Evolutionary conservation across 2,113 vertebrate genomes (phyloP).

Genomic region (Saccopteryx leptura): DNA sequence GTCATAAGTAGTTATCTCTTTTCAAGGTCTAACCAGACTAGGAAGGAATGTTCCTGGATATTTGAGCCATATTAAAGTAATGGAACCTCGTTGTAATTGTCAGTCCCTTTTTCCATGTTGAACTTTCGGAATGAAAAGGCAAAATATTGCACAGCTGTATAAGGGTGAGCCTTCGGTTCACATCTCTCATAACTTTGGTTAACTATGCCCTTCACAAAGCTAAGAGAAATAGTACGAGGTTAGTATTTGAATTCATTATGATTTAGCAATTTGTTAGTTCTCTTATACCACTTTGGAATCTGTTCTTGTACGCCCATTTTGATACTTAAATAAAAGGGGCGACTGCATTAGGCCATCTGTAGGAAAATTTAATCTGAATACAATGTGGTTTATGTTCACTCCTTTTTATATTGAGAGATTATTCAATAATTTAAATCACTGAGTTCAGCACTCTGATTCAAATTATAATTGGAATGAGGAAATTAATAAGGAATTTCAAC

Average conservation of each 20-base stretch:
- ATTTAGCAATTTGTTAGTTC: conserved; percentile 3
- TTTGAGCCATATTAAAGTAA: neutral
- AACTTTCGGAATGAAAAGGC: neutral
- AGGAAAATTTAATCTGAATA: conserved; percentile 24
- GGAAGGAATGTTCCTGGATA: neutral
- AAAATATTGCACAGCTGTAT: neutral
- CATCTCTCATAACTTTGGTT: neutral
- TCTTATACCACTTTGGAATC: neutral
- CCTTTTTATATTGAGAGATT: conserved; percentile 10
- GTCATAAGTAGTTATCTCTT: neutral
- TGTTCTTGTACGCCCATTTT: neutral
- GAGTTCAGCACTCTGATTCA: conserved; percentile 47
- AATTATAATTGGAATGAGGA: conserved; percentile 47
- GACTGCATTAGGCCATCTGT: neutral
- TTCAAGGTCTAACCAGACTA: neutral
- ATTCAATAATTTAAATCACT: conserved; percentile 54
- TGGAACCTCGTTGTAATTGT: neutral
- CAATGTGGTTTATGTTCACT: neutral
- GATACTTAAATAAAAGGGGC: conserved; percentile 23
- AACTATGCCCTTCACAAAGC: neutral
- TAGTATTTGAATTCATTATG: neutral
- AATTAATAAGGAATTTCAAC: conserved; percentile 16
- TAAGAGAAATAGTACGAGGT: neutral
- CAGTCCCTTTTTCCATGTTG: neutral
- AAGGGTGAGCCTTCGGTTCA: neutral